Percentiles rank a stretch among this genome's conserved stretches.
Evolutionary conservation across 2,113 vertebrate genomes (phyloP).

Genomic region (Entomyzon cyanotis): DNA sequence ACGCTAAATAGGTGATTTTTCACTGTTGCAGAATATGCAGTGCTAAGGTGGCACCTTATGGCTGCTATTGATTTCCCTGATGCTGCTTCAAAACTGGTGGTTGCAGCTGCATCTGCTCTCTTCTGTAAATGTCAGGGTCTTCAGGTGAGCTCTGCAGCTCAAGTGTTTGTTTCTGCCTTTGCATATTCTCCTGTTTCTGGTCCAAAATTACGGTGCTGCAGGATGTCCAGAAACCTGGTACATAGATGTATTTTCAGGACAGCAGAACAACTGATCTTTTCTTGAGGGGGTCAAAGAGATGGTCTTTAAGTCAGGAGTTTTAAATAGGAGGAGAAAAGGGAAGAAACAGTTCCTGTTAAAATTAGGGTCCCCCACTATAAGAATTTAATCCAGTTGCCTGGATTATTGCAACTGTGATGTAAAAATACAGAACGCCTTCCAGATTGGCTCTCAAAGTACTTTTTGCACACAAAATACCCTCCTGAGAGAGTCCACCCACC

Average conservation of each 20-base stretch:
- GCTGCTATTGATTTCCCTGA: background rate
- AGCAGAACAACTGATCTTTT: background rate
- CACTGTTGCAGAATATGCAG: background rate
- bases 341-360: background rate
- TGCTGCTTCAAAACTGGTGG: background rate
- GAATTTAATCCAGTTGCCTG: background rate
- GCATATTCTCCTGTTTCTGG: background rate
- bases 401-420: background rate
- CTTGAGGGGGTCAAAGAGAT: background rate
- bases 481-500: background rate
- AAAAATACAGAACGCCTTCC: background rate
- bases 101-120: background rate
- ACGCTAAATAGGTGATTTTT: background rate
- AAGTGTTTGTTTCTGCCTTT: background rate
- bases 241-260: background rate
- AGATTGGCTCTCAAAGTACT: background rate
- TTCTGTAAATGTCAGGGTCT: background rate
- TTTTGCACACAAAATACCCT: background rate
- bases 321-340: background rate
- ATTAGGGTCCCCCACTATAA: background rate
- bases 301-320: background rate
- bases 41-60: background rate
- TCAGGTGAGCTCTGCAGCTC: background rate
- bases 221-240: background rate
- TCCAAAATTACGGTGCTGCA: background rate